Evolutionary conservation across 64 coral and sea anemone species (phyloP).

Genomic region (Trachythela sp.): DNA sequence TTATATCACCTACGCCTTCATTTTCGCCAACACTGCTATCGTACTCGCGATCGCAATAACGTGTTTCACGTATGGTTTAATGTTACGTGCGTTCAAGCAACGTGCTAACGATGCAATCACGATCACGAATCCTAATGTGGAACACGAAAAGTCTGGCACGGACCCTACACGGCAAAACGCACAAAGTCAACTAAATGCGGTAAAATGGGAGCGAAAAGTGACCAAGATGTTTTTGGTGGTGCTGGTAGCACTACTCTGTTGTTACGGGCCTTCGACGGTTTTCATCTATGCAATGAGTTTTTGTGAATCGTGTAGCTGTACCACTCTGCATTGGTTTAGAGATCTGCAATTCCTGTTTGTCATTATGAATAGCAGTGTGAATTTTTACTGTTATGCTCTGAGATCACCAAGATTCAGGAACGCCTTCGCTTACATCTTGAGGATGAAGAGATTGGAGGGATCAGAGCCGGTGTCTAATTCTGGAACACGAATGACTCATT

Average conservation of each 20-base stretch:
- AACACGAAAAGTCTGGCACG: background rate
- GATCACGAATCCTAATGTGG: background rate
- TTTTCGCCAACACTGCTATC: slow-evolving; percentile 79
- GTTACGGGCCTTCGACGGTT: slow-evolving; percentile 73
- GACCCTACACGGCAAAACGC: background rate
- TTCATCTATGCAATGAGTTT: slow-evolving; percentile 97
- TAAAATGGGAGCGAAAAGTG: slow-evolving; percentile 59
- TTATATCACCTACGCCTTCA: slow-evolving; percentile 70
- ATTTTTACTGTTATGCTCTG: slow-evolving; percentile 76
- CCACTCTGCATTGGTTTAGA: slow-evolving; percentile 32
- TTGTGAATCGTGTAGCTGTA: slow-evolving; percentile 42
- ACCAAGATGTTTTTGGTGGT: slow-evolving; percentile 77
- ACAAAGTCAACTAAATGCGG: background rate
- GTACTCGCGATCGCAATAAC: slow-evolving; percentile 26
- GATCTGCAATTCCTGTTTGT: slow-evolving; percentile 89
- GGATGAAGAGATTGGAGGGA: background rate
- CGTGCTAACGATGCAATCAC: background rate
- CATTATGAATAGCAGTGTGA: slow-evolving; percentile 73
- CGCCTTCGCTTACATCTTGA: slow-evolving; percentile 53
- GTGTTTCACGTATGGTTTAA: background rate
- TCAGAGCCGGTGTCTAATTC: background rate
- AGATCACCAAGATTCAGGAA: slow-evolving; percentile 68
- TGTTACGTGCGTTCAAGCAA: background rate
- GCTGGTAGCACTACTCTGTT: slow-evolving; percentile 64
- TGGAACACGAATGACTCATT: background rate